A percentile compares a stretch with the other conserved stretches of the same genome.
These are phyloP conservation scores for Asobara japonica DNA, from an alignment of 1,140 invertebrate genomes.

Conservation along the genomic window DNA sequence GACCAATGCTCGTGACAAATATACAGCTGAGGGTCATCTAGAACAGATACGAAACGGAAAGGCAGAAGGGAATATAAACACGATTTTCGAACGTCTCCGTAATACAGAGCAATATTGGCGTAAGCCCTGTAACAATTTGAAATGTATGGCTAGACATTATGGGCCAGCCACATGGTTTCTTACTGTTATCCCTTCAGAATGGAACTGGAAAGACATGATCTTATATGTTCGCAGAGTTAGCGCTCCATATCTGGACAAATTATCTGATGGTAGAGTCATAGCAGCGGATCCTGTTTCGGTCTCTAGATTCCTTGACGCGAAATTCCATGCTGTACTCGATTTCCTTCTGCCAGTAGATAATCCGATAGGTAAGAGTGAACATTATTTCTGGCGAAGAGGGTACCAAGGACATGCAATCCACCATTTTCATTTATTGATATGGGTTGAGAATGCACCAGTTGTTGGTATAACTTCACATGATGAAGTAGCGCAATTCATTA, in stretches of 20 bases:
- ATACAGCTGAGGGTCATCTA: background rate
- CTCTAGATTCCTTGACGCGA: no score
- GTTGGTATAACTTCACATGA: background rate
- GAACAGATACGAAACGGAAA: background rate
- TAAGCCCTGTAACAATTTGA: background rate
- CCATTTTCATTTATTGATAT: no score
- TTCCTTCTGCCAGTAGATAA: constrained; percentile 41
- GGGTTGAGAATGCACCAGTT: background rate
- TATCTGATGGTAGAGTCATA: no score
- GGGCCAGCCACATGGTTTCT: no score
- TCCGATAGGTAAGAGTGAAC: constrained; percentile 41
- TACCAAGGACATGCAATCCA: background rate
- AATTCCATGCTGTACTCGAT: constrained; percentile 45
- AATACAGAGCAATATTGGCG: constrained; percentile 4
- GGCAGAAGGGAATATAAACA: background rate
- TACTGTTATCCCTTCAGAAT: constrained; percentile 55
- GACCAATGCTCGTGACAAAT: constrained; percentile 16
- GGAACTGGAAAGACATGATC: constrained; percentile 49
- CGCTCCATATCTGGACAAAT: constrained; percentile 28
- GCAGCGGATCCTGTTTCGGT: no score
- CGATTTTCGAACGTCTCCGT: background rate
- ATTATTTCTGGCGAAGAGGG: constrained; percentile 19
- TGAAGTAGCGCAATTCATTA: background rate
- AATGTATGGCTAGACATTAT: constrained; percentile 44
- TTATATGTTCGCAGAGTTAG: constrained; percentile 46